Conservation (phyloP, 2,797 vertebrate species). For the Brachyrhaphis roseni region DNA sequence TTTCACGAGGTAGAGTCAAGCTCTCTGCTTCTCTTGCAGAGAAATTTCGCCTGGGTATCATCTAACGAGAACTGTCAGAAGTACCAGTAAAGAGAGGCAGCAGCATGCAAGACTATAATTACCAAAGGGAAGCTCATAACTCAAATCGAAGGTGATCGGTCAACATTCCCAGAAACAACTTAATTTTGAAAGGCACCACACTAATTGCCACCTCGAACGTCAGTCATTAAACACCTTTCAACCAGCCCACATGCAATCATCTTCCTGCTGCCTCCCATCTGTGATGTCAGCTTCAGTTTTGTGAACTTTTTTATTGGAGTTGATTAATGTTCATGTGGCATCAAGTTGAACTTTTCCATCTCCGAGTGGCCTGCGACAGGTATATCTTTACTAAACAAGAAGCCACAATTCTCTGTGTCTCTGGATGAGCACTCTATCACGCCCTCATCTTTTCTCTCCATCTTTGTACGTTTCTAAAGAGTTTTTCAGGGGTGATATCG, state of each 20-base stretch:
- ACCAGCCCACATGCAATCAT: constrained; percentile 23
- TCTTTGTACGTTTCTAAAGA: constrained; percentile 37
- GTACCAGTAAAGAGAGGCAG: constrained; percentile 24
- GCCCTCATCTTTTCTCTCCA: constrained; percentile 23
- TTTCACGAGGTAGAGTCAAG: constrained; percentile 50
- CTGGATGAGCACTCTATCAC: constrained; percentile 30
- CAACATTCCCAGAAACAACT: constrained; percentile 11
- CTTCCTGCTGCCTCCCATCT: constrained; percentile 18
- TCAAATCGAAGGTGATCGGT: constrained; percentile 35
- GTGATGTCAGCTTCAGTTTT: constrained; percentile 9
- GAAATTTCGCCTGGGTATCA: constrained; percentile 39
- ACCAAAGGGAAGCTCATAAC: constrained; percentile 22
- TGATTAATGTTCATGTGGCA: constrained; percentile 51
- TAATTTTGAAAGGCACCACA: constrained; percentile 20
- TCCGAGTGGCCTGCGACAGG: constrained; percentile 39
- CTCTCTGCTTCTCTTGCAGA: constrained; percentile 42
- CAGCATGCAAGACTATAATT: constrained; percentile 25
- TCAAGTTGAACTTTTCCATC: constrained; percentile 48
- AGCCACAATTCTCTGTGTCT: constrained; percentile 37
- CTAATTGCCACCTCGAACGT: constrained; percentile 19
- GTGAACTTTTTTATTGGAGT: constrained; percentile 35
- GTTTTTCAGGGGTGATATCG: constrained; percentile 22
- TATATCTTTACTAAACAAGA: constrained; percentile 49
- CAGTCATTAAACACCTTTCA: constrained; percentile 21
- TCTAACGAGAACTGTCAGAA: constrained; percentile 50